Evolutionary conservation across 2,888 invertebrate genomes (phyloP).

Genomic region (Lysandra bellargus): DNA sequence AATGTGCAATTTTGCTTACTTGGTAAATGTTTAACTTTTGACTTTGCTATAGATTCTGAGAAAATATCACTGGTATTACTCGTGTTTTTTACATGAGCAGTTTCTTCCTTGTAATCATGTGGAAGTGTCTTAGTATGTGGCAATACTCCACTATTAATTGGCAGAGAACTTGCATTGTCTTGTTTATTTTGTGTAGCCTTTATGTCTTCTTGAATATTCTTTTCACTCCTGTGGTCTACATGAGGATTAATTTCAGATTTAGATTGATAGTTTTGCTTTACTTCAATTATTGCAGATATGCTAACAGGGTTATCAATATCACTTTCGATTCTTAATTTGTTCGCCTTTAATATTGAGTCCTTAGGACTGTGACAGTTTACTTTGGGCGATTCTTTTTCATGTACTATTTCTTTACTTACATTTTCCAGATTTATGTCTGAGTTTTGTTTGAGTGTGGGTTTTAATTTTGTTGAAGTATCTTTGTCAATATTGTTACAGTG

Average conservation of each 20-base stretch:
- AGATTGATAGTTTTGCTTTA: conserved; percentile 37
- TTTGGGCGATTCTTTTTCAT: conserved; percentile 31
- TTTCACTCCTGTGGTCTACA: conserved; percentile 2
- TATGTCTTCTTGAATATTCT: conserved; percentile 32
- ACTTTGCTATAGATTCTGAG: conserved; percentile 34
- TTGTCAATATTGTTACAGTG: conserved; percentile 54
- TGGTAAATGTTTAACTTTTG: conserved; percentile 38
- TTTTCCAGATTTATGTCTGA: conserved; percentile 37
- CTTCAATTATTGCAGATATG: conserved; percentile 25
- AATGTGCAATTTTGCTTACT: conserved; percentile 65
- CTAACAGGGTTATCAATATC: conserved; percentile 28
- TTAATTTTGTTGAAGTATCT: conserved; percentile 55
- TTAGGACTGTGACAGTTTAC: conserved; percentile 19
- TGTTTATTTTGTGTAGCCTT: conserved; percentile 28
- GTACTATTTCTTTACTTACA: conserved; percentile 37
- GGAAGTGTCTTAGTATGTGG: not conserved
- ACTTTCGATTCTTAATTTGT: conserved; percentile 6
- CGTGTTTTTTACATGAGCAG: conserved; percentile 28
- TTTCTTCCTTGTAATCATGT: conserved; percentile 10
- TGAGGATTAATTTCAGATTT: conserved; percentile 31
- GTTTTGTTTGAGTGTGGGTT: conserved; percentile 54
- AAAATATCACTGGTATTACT: conserved; percentile 32
- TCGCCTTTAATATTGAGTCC: not conserved
- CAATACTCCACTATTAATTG: conserved; percentile 26
- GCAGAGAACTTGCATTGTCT: conserved; percentile 24